Evolutionary conservation across 1,140 invertebrate species (phyloP).

Genomic region (Drosophila micromelanica): DNA sequence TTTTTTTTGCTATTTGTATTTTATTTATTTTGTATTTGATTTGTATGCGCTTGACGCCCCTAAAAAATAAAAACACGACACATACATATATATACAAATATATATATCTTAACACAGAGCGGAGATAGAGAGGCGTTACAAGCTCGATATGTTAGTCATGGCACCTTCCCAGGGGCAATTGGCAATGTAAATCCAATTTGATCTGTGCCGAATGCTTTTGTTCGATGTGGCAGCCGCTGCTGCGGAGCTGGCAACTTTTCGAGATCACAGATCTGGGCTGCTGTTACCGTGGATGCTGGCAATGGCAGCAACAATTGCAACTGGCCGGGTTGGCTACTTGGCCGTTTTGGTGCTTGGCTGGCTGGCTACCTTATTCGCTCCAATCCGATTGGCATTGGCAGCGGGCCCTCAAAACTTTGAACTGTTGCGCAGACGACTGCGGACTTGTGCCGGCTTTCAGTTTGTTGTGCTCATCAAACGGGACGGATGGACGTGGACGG

Average conservation of each 20-base stretch:
- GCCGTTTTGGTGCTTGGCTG: neutral
- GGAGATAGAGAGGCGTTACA: conserved; percentile 26
- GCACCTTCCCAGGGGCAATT: conserved; percentile 38
- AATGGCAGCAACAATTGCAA: conserved; percentile 30
- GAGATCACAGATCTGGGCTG: conserved; percentile 28
- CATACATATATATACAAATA: neutral
- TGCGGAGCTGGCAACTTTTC: conserved; percentile 32
- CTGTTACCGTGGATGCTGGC: neutral
- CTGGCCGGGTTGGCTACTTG: conserved; percentile 20
- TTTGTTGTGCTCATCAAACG: conserved; percentile 70
- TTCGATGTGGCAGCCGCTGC: conserved; percentile 56
- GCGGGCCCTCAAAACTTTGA: conserved; percentile 78
- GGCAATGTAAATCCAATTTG: conserved; percentile 77
- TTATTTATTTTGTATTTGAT: too few relatives aligned
- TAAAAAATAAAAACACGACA: neutral
- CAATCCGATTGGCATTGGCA: conserved; percentile 62
- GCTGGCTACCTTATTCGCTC: conserved; percentile 34
- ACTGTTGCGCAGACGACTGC: conserved; percentile 74
- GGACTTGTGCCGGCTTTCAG: conserved; percentile 82
- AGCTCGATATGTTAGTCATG: conserved; percentile 20
- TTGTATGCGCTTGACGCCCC: too few relatives aligned
- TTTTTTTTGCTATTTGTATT: too few relatives aligned
- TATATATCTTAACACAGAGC: neutral
- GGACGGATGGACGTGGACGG: conserved; percentile 49
- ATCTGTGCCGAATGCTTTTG: conserved; percentile 79